Percentiles rank a stretch among this genome's conserved stretches.
Conservation (phyloP, 2,797 vertebrate genomes). For the Rachycentron canadum region DNA sequence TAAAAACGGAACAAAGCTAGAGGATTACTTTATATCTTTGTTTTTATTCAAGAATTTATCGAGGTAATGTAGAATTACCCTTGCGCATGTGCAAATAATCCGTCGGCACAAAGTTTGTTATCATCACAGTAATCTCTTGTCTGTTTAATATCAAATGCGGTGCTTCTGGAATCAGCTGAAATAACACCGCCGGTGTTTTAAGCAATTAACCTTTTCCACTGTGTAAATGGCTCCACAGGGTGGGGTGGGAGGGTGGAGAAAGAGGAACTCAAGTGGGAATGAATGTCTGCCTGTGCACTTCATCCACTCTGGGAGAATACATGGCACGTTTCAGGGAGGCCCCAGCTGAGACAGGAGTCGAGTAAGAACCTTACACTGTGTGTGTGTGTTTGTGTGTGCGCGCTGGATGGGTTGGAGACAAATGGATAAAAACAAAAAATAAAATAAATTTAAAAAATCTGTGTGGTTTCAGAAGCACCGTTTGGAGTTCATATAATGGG, state of each 20-base stretch:
- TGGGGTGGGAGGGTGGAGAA: constrained; percentile 15
- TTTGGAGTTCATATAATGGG: constrained; percentile 61
- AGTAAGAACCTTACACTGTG: constrained; percentile 16
- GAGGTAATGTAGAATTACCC: constrained; percentile 28
- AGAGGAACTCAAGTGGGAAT: constrained; percentile 61
- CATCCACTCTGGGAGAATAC: constrained; percentile 59
- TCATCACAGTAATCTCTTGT: constrained; percentile 67
- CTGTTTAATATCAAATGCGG: constrained; percentile 78
- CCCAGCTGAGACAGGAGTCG: constrained; percentile 44
- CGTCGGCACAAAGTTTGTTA: constrained; percentile 62
- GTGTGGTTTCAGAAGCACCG: constrained; percentile 54
- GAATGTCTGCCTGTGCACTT: constrained; percentile 58
- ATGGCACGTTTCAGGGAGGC: constrained; percentile 71
- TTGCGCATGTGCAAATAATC: constrained; percentile 60
- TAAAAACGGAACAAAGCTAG: not conserved
- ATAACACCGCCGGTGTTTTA: constrained; percentile 79
- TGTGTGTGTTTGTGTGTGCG: constrained; percentile 27
- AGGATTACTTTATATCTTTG: constrained; percentile 10
- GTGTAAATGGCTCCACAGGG: constrained; percentile 77
- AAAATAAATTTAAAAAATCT: constrained; percentile 31
- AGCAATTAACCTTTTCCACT: constrained; percentile 83
- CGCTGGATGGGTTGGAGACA: not conserved
- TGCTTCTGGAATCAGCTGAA: constrained; percentile 79
- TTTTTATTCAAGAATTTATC: constrained; percentile 19
- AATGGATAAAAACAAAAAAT: not conserved